These are phyloP conservation scores for Cisticola juncidis DNA, from an alignment of 2,113 vertebrate genomes.

Conservation along the genomic window DNA sequence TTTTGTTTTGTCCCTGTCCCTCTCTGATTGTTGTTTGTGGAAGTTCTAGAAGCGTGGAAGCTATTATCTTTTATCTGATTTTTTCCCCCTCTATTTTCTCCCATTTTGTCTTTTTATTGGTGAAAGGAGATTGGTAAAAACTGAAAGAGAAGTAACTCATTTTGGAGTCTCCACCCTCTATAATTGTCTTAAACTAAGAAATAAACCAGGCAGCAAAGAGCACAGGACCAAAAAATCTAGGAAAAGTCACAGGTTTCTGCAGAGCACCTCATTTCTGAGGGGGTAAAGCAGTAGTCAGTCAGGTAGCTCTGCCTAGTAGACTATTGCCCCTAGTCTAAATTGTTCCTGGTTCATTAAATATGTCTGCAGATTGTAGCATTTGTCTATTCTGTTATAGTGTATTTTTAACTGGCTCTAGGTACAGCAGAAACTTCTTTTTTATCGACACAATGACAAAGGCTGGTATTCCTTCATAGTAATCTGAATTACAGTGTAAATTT, in stretches of 20 bases:
- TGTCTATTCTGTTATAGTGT: neutral
- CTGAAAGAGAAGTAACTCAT: neutral
- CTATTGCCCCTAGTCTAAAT: neutral
- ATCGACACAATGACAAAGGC: neutral
- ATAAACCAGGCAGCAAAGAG: neutral
- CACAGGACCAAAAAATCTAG: neutral
- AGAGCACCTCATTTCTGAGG: neutral
- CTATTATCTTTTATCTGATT: neutral
- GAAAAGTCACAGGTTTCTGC: neutral
- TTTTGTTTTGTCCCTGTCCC: neutral
- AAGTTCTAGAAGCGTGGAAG: rapidly evolving
- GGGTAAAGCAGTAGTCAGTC: neutral
- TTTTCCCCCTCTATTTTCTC: neutral
- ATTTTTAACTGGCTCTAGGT: neutral
- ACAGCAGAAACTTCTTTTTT: neutral
- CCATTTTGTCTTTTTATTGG: neutral
- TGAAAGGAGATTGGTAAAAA: neutral
- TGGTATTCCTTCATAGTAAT: neutral
- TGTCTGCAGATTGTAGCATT: neutral
- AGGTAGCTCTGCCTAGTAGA: neutral
- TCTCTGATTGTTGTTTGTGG: neutral
- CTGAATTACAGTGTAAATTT: neutral
- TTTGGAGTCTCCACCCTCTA: neutral
- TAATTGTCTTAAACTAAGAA: neutral
- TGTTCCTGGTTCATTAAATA: neutral